Evolutionary conservation across 2,888 invertebrate genomes (phyloP).

Genomic region (Dascillus cervinus): DNA sequence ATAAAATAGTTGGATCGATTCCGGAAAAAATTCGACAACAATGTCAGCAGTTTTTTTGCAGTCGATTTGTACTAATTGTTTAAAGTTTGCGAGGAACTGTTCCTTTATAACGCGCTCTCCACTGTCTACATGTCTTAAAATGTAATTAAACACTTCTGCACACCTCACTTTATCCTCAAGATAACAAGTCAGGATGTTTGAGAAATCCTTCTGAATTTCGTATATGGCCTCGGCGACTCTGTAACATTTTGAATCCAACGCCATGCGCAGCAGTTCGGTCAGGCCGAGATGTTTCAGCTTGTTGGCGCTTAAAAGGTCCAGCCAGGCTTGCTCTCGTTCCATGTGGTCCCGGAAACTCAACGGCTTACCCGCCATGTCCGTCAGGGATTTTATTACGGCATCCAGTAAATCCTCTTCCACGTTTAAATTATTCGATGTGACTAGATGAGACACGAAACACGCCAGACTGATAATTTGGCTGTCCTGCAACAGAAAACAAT

Average conservation of each 20-base stretch:
- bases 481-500: conserved; percentile 37
- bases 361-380: conserved; percentile 25
- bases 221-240: conserved; percentile 64
- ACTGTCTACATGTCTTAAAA: conserved; percentile 42
- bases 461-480: conserved; percentile 44
- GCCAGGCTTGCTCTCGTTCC: conserved; percentile 66
- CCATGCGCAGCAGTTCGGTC: conserved; percentile 52
- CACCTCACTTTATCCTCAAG: conserved; percentile 54
- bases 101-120: conserved; percentile 41
- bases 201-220: conserved; percentile 51
- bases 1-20: conserved; percentile 40
- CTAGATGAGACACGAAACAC: conserved; percentile 37
- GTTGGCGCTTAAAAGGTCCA: conserved; percentile 59
- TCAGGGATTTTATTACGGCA: conserved; percentile 47
- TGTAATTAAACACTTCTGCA: conserved; percentile 54
- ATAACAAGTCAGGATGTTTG: conserved; percentile 61
- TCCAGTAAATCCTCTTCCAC: conserved; percentile 47
- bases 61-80: conserved; percentile 52
- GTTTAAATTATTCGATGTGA: conserved; percentile 35
- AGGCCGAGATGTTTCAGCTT: conserved; percentile 52
- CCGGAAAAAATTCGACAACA: conserved; percentile 50
- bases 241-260: conserved; percentile 60
- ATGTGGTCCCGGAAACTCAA: conserved; percentile 46
- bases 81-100: conserved; percentile 43
- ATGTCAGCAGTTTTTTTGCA: conserved; percentile 55